A percentile compares a stretch with the other conserved stretches of the same genome.
Evolutionary conservation across 2,888 invertebrate species (phyloP).

Genomic region (Byasa hedistus): DNA sequence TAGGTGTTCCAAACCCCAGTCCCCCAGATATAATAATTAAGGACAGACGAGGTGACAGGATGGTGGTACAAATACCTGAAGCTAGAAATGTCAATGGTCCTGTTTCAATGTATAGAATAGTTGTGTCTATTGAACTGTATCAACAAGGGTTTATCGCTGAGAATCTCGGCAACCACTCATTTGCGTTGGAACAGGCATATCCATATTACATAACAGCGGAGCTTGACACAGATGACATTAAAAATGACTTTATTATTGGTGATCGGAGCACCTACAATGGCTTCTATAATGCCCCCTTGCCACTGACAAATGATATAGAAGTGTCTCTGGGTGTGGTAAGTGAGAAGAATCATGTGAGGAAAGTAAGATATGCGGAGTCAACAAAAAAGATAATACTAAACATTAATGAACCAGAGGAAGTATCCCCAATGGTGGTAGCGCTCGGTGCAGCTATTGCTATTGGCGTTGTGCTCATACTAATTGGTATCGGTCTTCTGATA

Average conservation of each 20-base stretch:
- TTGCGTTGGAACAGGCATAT: slow-evolving; percentile 83
- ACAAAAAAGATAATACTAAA: slow-evolving; percentile 76
- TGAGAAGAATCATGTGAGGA: slow-evolving; percentile 82
- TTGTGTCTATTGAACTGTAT: slow-evolving; percentile 84
- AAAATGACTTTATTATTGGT: slow-evolving; percentile 87
- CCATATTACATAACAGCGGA: slow-evolving; percentile 92
- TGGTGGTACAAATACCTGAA: slow-evolving; percentile 84
- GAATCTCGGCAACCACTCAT: slow-evolving; percentile 82
- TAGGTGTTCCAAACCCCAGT: slow-evolving; percentile 85
- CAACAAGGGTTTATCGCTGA: slow-evolving; percentile 82
- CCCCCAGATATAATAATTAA: slow-evolving; percentile 85
- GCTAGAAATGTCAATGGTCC: slow-evolving; percentile 89
- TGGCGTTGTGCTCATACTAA: slow-evolving; percentile 84
- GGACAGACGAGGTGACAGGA: slow-evolving; percentile 80
- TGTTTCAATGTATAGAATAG: slow-evolving; percentile 85
- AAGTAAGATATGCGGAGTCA: slow-evolving; percentile 82
- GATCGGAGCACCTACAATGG: slow-evolving; percentile 86
- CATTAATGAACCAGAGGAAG: slow-evolving; percentile 71
- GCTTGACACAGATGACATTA: slow-evolving; percentile 83
- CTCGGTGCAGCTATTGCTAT: slow-evolving; percentile 84
- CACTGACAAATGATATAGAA: slow-evolving; percentile 81
- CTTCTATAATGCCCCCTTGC: slow-evolving; percentile 88
- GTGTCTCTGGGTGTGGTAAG: slow-evolving; percentile 87
- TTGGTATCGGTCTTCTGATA: slow-evolving; percentile 82
- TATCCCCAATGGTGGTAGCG: slow-evolving; percentile 73